Percentiles rank a stretch among this genome's conserved stretches.
phyloP scores from a whole-genome alignment of 2,888 invertebrate species.

The Dastarcus helophoroides region DNA sequence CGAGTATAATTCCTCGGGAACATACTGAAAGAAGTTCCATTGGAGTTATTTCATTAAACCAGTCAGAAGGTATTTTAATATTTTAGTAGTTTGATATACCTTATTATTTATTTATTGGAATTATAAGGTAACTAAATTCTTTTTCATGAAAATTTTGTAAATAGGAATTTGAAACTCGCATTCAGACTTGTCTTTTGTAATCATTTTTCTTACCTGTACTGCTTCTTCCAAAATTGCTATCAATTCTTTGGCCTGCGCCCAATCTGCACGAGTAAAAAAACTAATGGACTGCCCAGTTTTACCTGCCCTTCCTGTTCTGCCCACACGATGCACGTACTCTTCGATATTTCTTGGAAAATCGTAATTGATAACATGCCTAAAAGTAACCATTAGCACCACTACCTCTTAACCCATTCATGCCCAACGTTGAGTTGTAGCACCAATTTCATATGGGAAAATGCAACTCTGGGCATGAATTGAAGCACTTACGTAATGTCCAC shows the following conservation, averaged over 20 bases:
- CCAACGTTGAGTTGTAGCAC: too few relatives aligned
- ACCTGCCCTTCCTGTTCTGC: conserved; percentile 89
- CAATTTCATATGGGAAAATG: too few relatives aligned
- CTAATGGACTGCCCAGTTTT: conserved; percentile 72
- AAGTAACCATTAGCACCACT: conserved; percentile 12
- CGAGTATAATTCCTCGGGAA: conserved; percentile 59
- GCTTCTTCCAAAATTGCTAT: conserved; percentile 83
- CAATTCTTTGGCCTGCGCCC: conserved; percentile 69
- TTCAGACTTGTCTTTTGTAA: too few relatives aligned
- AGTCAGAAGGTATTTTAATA: neutral
- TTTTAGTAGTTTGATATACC: neutral
- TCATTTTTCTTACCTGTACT: conserved; percentile 42
- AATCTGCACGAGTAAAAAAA: conserved; percentile 68
- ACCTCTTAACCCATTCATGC: too few relatives aligned
- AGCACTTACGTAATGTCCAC: conserved; percentile 61
- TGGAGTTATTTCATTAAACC: too few relatives aligned
- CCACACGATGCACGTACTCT: conserved; percentile 94
- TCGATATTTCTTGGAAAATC: conserved; percentile 92
- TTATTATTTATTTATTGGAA: too few relatives aligned
- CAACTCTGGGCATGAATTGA: too few relatives aligned
- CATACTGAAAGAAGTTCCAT: conserved; percentile 41
- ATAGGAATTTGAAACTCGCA: too few relatives aligned
- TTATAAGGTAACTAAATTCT: too few relatives aligned
- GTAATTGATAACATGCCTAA: conserved; percentile 75
- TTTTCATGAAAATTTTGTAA: too few relatives aligned